Conservation (phyloP, 2,888 invertebrate genomes). For the Embidobia sp. region DNA sequence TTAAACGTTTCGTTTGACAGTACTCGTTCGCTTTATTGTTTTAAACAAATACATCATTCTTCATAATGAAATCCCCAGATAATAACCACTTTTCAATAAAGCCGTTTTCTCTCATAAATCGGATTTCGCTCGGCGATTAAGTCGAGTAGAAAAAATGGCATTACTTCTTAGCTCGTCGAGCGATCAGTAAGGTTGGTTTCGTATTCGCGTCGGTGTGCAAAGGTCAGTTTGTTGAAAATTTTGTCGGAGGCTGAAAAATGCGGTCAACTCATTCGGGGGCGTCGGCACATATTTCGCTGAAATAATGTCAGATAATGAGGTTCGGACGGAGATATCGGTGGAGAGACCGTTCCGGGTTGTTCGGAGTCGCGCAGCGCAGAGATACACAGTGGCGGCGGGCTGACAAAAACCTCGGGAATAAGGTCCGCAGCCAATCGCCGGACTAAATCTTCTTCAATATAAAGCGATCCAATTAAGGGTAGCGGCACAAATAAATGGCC, state of each 20-base stretch:
- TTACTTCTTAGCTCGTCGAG: too few relatives aligned
- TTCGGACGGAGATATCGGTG: constrained; percentile 21
- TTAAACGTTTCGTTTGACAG: too few relatives aligned
- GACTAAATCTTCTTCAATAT: constrained; percentile 66
- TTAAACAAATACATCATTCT: too few relatives aligned
- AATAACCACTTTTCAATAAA: too few relatives aligned
- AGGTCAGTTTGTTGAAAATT: too few relatives aligned
- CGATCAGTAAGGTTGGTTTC: background rate
- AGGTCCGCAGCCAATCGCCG: constrained; percentile 58
- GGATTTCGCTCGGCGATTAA: too few relatives aligned
- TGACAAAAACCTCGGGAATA: constrained; percentile 49
- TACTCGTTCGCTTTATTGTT: too few relatives aligned
- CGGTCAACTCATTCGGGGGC: constrained; percentile 1
- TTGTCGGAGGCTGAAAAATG: constrained; percentile 6
- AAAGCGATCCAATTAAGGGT: constrained; percentile 77
- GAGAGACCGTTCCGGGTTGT: constrained; percentile 15
- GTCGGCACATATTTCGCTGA: constrained; percentile 19
- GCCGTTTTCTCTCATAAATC: too few relatives aligned
- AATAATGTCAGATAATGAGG: constrained; percentile 38
- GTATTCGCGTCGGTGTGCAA: background rate
- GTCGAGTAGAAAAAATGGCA: too few relatives aligned
- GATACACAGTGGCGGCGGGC: constrained; percentile 23
- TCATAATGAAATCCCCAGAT: too few relatives aligned
- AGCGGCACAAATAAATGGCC: constrained; percentile 73
- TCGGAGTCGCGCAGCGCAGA: constrained; percentile 6